Base-by-base conservation (phyloP, 1,140 invertebrate species). In the Adoxophyes honmai region DNA sequence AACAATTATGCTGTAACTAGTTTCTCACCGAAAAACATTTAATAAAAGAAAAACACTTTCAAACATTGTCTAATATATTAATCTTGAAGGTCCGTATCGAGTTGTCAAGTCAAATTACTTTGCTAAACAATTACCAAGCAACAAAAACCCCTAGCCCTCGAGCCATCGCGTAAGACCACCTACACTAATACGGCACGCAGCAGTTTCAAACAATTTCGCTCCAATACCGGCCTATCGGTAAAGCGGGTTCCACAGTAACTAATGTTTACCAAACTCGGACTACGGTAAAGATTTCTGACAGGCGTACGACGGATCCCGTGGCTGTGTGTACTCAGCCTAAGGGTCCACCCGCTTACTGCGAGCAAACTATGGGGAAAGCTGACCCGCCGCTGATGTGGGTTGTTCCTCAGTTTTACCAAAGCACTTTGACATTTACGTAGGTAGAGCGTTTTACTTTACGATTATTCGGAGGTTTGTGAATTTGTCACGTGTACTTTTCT, bases 351-450 rank as follows among this genome's bases (percentile, higher is more conserved):
- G 42, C 42, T 48, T 48, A 48, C 16, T n/a, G 16, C 16, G 7
- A 28, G 16, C 42, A 48, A 48, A 48, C 42, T 48, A 48, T 48
- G 42, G 21, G 21, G 42, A 48, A 48, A 48, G 16, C 42, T 18
- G 42, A 48, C 42, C 42, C 42, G n/a, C 28, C 18, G 42, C 42
- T 48, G 42, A 48, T 48, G 42, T 48, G 42, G 42, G 42, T 48
- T 48, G 42, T 21, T 48, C 28, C 42, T 48, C 42, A 48, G 42
- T 48, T 48, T 48, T 48, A 48, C 21, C 28, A 48, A 48, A 28
- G 21, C 42, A 48, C 42, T 11, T 28, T 18, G 42, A 48, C 42
- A 48, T 48, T 48, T 48, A 48, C 18, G 42, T 48, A 33, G 18
- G 42, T 33, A 48, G 42, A 48, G 16, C 11, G 21, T 48, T 28